Evolutionary conservation across 2,888 invertebrate genomes (phyloP), one percentile per base, ranked within the genome.

Genomic region (Choreutis nemorana): DNA sequence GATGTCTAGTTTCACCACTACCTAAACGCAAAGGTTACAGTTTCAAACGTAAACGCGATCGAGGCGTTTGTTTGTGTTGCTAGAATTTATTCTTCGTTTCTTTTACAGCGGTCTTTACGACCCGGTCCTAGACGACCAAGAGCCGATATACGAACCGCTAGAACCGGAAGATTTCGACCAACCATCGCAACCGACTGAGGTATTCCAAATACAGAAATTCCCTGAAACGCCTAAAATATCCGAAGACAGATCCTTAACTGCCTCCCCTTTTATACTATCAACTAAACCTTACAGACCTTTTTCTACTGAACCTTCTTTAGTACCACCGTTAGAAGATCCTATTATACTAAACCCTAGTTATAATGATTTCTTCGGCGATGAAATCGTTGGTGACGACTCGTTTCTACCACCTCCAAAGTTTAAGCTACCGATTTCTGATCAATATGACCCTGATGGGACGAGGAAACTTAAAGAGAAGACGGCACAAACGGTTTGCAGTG

Each of bases 51-150:
- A n/a, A n/a, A n/a, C n/a, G n/a, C n/a, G n/a, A n/a, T n/a, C n/a
- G n/a, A n/a, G n/a, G n/a, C n/a, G n/a, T n/a, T n/a, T n/a, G n/a
- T n/a, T n/a, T n/a, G n/a, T n/a, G n/a, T n/a, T n/a, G n/a, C n/a
- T 26, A 28, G 13, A 3, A 12, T 9, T 33, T 13, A 37, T 32
- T 29, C 9, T 30, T 35, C 37, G 24, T 30, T 29, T 47, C 48
- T 37, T 57, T 38, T 50, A 1, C 63, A 77, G 77, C 51, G 77
- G 73, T 41, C 72, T 66, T 29, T 71, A 73, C 67, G 71, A 72
- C 47, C 68, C 67, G 40, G 66, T 71, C 25, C 44, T 72, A 39
- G 71, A 73, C 63, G 65, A 73, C 35, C 55, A 50, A 44, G 71
- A 72, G 50, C 57, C 59, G 37, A 49, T 62, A 12, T 65, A 56